phyloP scores from a whole-genome alignment of 2,797 vertebrate species.

The Cyclura pinguis region DNA sequence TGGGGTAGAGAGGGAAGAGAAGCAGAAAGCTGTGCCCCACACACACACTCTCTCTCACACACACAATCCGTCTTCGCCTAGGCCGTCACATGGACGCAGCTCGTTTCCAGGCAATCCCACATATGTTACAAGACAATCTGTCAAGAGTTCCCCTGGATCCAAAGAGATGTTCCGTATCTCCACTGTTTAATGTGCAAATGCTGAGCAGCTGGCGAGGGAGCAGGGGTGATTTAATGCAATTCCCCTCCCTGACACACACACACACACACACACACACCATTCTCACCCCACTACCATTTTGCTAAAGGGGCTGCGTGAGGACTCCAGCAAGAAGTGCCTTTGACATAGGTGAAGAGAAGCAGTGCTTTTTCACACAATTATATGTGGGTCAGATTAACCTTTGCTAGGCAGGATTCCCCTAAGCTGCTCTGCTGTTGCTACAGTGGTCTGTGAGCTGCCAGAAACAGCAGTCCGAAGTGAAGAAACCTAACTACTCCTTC shows the following conservation, averaged over 20 bases:
- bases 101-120: slow-evolving; percentile 69
- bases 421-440: slow-evolving; percentile 45
- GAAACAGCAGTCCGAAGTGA: background rate
- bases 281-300: slow-evolving; percentile 40
- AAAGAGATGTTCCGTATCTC: slow-evolving; percentile 62
- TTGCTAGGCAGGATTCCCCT: slow-evolving; percentile 72
- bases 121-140: slow-evolving; percentile 78
- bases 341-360: slow-evolving; percentile 77
- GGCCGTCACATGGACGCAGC: slow-evolving; percentile 56
- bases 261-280: background rate
- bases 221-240: slow-evolving; percentile 77
- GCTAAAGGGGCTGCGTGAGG: slow-evolving; percentile 74
- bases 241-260: background rate
- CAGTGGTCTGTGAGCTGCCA: background rate
- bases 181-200: slow-evolving; percentile 73
- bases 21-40: slow-evolving; percentile 31
- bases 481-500: background rate
- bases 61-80: background rate
- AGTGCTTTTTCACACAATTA: slow-evolving; percentile 76
- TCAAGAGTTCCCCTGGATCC: slow-evolving; percentile 67
- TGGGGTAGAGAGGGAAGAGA: background rate
- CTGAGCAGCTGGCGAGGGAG: slow-evolving; percentile 77
- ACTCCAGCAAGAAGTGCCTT: slow-evolving; percentile 72
- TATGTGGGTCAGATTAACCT: slow-evolving; percentile 82
- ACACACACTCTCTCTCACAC: too few species aligned